Conservation (phyloP, 2,888 invertebrate species). For the Lutraria lutraria region DNA sequence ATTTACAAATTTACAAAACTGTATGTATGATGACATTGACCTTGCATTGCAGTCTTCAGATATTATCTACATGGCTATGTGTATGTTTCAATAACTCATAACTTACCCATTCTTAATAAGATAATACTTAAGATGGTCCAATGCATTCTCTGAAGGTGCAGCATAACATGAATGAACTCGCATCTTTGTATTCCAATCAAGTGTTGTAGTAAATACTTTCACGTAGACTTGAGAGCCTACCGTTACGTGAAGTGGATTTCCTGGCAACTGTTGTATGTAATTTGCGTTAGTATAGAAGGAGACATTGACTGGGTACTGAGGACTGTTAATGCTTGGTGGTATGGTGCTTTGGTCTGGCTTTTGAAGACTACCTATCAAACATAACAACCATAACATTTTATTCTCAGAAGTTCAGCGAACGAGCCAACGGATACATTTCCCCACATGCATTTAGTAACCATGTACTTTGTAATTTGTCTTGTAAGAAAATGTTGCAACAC, state of each 20-base stretch:
- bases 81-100: neutral
- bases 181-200: conserved; percentile 67
- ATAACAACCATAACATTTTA: neutral
- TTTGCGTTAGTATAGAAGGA: conserved; percentile 58
- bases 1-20: too few species aligned
- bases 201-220: conserved; percentile 57
- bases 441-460: neutral
- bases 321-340: conserved; percentile 36
- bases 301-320: conserved; percentile 58
- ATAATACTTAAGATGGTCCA: conserved; percentile 52
- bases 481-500: too few species aligned
- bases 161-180: conserved; percentile 63
- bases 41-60: neutral
- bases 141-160: conserved; percentile 45
- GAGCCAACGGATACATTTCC: neutral
- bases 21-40: too few species aligned
- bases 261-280: conserved; percentile 46
- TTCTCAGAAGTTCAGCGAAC: neutral
- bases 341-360: neutral
- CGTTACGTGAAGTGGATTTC: conserved; percentile 48
- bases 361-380: neutral
- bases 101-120: conserved; percentile 62
- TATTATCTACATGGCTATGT: neutral
- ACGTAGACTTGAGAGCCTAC: conserved; percentile 67
- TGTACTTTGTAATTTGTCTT: too few species aligned